Conservation (phyloP, 2,888 invertebrate genomes). For the Drosophila multiciliata region DNA sequence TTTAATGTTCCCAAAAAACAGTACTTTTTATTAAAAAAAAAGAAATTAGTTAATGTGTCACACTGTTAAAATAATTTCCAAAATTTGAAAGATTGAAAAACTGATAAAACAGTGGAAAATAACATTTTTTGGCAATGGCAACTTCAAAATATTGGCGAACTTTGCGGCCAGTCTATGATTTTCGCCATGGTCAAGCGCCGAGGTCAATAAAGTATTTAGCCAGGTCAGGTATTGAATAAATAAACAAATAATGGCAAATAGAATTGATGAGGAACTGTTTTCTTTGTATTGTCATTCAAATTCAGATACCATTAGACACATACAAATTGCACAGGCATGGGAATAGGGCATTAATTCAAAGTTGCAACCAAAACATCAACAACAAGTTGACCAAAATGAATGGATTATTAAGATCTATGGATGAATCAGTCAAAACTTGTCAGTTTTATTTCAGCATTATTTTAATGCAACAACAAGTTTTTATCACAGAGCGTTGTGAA, state of each 20-base stretch:
- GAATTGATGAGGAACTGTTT: neutral
- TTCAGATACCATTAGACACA: neutral
- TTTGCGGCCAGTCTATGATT: neutral
- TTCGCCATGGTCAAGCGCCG: constrained; percentile 13
- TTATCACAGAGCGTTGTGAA: neutral
- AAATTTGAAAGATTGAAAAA: neutral
- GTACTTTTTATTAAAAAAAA: neutral
- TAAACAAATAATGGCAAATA: constrained; percentile 9
- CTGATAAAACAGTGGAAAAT: neutral
- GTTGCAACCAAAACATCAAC: neutral
- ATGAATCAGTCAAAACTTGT: neutral
- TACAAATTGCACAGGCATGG: neutral
- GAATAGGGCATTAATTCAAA: neutral
- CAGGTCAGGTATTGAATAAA: constrained; percentile 27
- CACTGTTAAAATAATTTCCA: neutral
- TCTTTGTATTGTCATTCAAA: neutral
- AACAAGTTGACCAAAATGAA: neutral
- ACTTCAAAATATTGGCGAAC: constrained; percentile 6
- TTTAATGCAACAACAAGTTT: neutral
- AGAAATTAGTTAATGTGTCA: neutral
- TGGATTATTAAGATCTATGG: neutral
- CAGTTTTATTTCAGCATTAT: neutral
- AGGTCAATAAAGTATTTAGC: constrained; percentile 26
- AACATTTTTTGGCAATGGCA: neutral
- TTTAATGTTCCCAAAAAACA: neutral